Base-by-base conservation (phyloP, 2,888 invertebrate genomes). In the Hedychridium roseum region DNA sequence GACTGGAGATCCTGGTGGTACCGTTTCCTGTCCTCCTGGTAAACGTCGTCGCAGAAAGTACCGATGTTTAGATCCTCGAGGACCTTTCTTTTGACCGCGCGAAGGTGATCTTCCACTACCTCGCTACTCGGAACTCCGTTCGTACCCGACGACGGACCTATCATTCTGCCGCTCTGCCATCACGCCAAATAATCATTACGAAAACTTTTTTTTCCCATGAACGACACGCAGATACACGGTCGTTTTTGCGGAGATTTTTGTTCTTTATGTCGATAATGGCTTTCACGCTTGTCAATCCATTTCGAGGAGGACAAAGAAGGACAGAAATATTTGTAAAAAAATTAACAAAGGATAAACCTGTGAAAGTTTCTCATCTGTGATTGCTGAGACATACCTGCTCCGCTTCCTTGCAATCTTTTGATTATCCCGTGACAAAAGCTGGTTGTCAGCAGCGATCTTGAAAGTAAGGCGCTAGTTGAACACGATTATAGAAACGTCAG, bases 61-160 rank as follows among this genome's bases (percentile, higher is more conserved):
- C 74, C 76, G 15, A 77, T 70, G 50, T 76, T 77, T 44, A 77
- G 51, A 7, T 78, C 78, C 1, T 78, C 76, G 35, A 76, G 71
- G 11, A 69, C 58, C 9, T 73, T 73, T 18, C 77, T 61, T 49
- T 77, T 78, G 1, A 58, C 53, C 1, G 65, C 53, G 3, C 64
- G 57, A 9, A 66, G 42, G 7, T 54, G 50, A 1, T 15, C 23
- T 5, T 38, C 68, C 1, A 63, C 54, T n/a, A 57, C 46, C 30
- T 73, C 66, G 30, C 60, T 51, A 26, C 51, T 57, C 15, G 64
- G 36, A 42, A 63, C 57, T n/a, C 45, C 58, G 32, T 65, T 63
- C 1, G 66, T 50, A 2, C 65, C 68, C 21, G 78, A 73, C 1
- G 77, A 73, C 4, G 75, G 78, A 12, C 78, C 78, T 35, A 78